Conservation (phyloP, 2,797 vertebrate genomes). For the Hyperoplus lanceolatus region DNA sequence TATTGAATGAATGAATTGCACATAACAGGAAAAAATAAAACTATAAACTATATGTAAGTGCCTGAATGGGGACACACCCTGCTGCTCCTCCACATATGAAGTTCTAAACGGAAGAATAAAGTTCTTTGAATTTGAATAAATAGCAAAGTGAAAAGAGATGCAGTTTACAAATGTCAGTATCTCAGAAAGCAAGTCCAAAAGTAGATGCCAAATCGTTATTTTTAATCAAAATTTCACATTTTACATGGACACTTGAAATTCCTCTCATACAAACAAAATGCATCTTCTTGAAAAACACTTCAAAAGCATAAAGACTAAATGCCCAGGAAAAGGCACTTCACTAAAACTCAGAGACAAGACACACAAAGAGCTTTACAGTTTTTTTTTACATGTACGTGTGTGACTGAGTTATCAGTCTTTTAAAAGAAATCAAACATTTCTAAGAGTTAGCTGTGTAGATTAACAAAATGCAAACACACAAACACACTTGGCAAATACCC, state of each 20-base stretch:
- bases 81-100: no score
- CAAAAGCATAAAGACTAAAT: conserved; percentile 68
- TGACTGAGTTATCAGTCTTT: conserved; percentile 30
- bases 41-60: neutral
- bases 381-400: conserved; percentile 33
- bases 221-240: conserved; percentile 77
- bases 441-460: conserved; percentile 45
- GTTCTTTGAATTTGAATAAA: no score
- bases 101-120: no score
- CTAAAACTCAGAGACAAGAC: conserved; percentile 75
- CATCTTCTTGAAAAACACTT: conserved; percentile 63
- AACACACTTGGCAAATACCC: conserved; percentile 58
- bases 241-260: conserved; percentile 56
- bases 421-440: conserved; percentile 19
- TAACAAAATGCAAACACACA: conserved; percentile 63
- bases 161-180: neutral
- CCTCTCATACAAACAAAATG: conserved; percentile 60
- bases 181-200: conserved; percentile 24
- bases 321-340: conserved; percentile 76
- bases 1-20: neutral
- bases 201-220: conserved; percentile 57
- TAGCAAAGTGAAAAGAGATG: neutral
- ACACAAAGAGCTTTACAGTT: conserved; percentile 47
- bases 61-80: neutral
- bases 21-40: neutral